A percentile compares a stretch with the other conserved stretches of the same genome.
These are phyloP conservation scores for Cenopis cana DNA, from an alignment of 2,888 invertebrate genomes.

Conservation along the genomic window DNA sequence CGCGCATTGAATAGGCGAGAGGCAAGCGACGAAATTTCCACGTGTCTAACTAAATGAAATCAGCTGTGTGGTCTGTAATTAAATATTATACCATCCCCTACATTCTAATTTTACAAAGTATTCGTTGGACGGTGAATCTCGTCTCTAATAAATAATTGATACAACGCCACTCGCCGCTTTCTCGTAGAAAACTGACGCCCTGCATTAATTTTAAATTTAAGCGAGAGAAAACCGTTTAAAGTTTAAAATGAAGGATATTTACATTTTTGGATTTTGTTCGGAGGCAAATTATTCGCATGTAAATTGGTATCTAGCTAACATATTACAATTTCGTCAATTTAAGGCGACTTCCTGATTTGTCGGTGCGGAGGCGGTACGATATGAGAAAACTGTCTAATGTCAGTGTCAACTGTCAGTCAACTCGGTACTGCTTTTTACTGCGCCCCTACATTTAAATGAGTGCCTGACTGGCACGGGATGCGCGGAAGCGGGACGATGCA, in stretches of 20 bases:
- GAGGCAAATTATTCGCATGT: conserved; percentile 43
- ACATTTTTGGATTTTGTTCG: conserved; percentile 75
- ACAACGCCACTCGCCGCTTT: conserved; percentile 55
- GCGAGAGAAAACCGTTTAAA: conserved; percentile 76
- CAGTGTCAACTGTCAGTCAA: no score
- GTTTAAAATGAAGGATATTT: conserved; percentile 76
- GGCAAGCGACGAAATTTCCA: conserved; percentile 66
- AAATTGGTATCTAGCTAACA: background rate
- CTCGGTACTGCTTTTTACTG: no score
- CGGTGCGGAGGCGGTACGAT: no score
- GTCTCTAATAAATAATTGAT: conserved; percentile 76
- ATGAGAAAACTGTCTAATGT: no score
- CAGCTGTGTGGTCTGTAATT: conserved; percentile 66
- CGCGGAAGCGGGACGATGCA: no score
- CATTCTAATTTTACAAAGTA: conserved; percentile 36
- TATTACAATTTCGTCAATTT: background rate
- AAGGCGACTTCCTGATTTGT: no score
- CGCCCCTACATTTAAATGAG: no score
- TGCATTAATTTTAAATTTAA: conserved; percentile 80
- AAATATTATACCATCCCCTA: conserved; percentile 61
- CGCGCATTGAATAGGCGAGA: conserved; percentile 64
- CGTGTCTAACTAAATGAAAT: conserved; percentile 70
- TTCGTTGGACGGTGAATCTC: conserved; percentile 62
- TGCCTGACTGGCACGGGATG: no score
- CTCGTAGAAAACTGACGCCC: conserved; percentile 68